These are phyloP conservation scores for Panulirus ornatus DNA, from an alignment of 1,140 invertebrate species.

Conservation along the genomic window DNA sequence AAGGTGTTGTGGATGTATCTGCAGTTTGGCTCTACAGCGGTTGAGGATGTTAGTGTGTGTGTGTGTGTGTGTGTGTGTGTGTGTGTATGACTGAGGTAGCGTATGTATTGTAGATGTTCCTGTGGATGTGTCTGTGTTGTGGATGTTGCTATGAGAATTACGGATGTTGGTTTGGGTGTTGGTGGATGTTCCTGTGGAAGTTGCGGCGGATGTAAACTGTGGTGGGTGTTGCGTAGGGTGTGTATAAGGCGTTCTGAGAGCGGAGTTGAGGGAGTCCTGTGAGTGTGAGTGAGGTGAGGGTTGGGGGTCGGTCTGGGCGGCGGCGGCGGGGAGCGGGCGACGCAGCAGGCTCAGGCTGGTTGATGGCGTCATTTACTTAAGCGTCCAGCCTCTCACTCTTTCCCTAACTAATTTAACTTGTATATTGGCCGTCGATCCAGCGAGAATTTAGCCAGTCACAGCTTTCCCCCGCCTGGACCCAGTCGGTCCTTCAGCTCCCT, in stretches of 20 bases:
- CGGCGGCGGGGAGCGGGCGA: not conserved
- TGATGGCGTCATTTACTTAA: constrained; percentile 42
- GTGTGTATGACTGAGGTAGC: too few relatives aligned
- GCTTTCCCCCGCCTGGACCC: not conserved
- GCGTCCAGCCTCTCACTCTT: constrained; percentile 25
- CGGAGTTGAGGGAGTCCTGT: not conserved
- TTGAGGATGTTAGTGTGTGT: too few relatives aligned
- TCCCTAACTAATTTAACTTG: constrained; percentile 43
- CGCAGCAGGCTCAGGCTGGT: not conserved
- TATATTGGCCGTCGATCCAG: constrained; percentile 26
- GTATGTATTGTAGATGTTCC: not conserved
- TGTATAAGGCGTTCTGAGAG: not conserved
- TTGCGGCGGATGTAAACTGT: too few relatives aligned
- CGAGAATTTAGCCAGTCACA: not conserved
- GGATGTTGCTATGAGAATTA: too few relatives aligned
- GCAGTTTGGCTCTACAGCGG: too few relatives aligned
- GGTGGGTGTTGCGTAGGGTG: too few relatives aligned
- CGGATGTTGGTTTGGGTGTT: too few relatives aligned
- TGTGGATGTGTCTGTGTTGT: too few relatives aligned
- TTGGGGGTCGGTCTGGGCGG: not conserved
- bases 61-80: too few relatives aligned
- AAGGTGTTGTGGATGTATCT: too few relatives aligned
- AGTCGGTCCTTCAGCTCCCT: too few relatives aligned
- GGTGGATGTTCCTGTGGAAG: too few relatives aligned
- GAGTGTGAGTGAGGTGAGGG: not conserved